Evolutionary conservation across 2,888 invertebrate species (phyloP).

Genomic region (Meiosimyza platycephala): DNA sequence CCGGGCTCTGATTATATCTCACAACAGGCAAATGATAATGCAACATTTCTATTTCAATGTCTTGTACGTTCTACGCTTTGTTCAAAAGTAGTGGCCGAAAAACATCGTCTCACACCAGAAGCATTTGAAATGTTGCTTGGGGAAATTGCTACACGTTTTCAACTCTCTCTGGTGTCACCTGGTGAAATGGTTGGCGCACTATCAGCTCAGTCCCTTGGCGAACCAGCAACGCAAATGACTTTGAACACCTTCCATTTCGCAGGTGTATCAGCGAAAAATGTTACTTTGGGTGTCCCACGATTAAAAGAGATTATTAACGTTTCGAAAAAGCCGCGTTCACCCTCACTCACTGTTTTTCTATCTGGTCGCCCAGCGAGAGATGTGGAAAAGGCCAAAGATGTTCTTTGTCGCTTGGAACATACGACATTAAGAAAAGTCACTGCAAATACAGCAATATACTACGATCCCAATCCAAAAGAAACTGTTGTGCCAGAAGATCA

Average conservation of each 20-base stretch:
- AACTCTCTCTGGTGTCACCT: constrained; percentile 90
- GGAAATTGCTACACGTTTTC: constrained; percentile 96
- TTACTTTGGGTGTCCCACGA: constrained; percentile 97
- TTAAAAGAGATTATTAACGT: constrained; percentile 96
- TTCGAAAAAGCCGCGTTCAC: constrained; percentile 96
- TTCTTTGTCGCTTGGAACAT: constrained; percentile 93
- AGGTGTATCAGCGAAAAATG: constrained; percentile 97
- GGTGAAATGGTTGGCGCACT: constrained; percentile 99
- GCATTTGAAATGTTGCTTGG: constrained; percentile 99
- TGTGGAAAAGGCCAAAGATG: constrained; percentile 98
- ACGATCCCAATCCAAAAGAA: constrained; percentile 96
- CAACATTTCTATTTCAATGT: constrained; percentile 94
- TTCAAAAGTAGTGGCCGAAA: constrained; percentile 93
- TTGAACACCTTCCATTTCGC: constrained; percentile 51
- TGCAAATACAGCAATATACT: constrained; percentile 97
- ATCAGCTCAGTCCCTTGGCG: constrained; percentile 69
- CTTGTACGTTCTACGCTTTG: constrained; percentile 91
- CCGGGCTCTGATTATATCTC: constrained; percentile 93
- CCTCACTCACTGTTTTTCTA: constrained; percentile 94
- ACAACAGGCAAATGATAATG: constrained; percentile 94
- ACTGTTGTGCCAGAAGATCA: constrained; percentile 97
- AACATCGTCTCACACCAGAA: constrained; percentile 88
- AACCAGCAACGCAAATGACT: constrained; percentile 52
- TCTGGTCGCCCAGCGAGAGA: constrained; percentile 94
- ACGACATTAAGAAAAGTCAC: constrained; percentile 94